A percentile compares a stretch with the other conserved stretches of the same genome.
Conservation (phyloP, 2,888 invertebrate genomes). For the Malachius bipustulatus region DNA sequence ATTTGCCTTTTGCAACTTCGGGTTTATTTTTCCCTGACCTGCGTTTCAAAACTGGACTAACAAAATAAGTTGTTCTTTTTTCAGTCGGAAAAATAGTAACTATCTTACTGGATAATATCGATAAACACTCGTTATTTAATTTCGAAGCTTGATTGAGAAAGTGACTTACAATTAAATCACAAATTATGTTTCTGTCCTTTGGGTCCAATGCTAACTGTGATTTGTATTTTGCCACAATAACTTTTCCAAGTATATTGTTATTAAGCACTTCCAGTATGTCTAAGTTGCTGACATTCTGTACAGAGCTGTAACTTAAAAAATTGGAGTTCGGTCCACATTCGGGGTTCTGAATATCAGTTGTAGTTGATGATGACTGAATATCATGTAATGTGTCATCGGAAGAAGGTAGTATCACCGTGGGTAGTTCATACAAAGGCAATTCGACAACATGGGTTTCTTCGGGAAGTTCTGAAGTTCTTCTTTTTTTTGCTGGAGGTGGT, state of each 20-base stretch:
- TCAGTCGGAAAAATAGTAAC: constrained; percentile 5
- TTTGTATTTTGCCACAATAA: constrained; percentile 4
- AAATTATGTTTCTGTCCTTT: constrained; percentile 6
- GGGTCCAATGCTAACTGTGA: neutral
- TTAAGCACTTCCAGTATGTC: neutral
- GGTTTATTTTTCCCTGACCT: constrained; percentile 7
- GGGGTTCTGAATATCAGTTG: constrained; percentile 3
- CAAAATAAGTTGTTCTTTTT: constrained; percentile 7
- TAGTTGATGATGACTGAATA: constrained; percentile 6
- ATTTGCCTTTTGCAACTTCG: constrained; percentile 7
- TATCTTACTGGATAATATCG: constrained; percentile 5
- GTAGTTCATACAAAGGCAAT: no score
- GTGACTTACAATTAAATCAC: constrained; percentile 5
- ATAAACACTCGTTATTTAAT: constrained; percentile 8
- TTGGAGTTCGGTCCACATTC: constrained; percentile 7
- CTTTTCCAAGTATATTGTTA: constrained; percentile 5
- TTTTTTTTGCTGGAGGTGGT: no score
- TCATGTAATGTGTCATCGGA: no score
- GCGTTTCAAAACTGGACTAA: constrained; percentile 5
- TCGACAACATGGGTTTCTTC: no score
- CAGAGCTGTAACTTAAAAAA: constrained; percentile 3
- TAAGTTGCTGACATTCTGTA: constrained; percentile 4
- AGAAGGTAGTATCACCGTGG: no score
- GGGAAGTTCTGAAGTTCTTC: no score
- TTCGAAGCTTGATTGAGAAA: constrained; percentile 5